Conservation (phyloP, 2,888 invertebrate genomes). For the Volucella inanis region DNA sequence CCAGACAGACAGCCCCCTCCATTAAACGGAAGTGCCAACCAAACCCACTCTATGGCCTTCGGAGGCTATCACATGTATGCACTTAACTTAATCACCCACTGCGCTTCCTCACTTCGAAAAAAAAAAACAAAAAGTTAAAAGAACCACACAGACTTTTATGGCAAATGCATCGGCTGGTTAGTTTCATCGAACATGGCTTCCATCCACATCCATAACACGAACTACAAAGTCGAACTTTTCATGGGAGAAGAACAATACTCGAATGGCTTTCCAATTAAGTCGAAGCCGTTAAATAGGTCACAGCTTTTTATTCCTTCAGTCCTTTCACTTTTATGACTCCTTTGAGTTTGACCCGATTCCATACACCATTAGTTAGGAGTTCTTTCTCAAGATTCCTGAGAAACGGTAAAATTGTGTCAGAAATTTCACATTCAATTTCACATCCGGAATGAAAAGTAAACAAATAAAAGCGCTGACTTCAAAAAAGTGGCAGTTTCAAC, state of each 20-base stretch:
- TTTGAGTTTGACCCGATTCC: conserved; percentile 35
- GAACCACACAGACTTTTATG: neutral
- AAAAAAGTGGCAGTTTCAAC: too few species aligned
- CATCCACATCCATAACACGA: neutral
- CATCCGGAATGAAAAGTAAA: neutral
- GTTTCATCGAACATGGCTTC: neutral
- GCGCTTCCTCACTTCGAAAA: conserved; percentile 26
- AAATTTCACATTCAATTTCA: too few species aligned
- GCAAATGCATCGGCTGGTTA: neutral
- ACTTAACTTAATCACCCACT: conserved; percentile 62
- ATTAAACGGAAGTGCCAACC: conserved; percentile 60
- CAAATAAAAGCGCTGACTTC: conserved; percentile 3
- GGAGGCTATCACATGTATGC: conserved; percentile 47
- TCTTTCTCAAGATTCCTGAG: too few species aligned
- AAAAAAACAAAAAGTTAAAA: too few species aligned
- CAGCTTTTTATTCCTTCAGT: conserved; percentile 19
- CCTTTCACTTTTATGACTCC: conserved; percentile 48
- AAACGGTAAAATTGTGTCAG: neutral
- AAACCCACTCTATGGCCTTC: conserved; percentile 55
- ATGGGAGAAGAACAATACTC: too few species aligned
- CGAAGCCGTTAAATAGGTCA: conserved; percentile 38
- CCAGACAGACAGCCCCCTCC: conserved; percentile 43
- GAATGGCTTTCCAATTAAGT: conserved; percentile 50
- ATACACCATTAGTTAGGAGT: conserved; percentile 30
- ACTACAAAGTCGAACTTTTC: too few species aligned